Percentiles rank a stretch among this genome's conserved stretches.
Conservation (phyloP, 2,797 vertebrate species). For the Australoheros facetus region DNA sequence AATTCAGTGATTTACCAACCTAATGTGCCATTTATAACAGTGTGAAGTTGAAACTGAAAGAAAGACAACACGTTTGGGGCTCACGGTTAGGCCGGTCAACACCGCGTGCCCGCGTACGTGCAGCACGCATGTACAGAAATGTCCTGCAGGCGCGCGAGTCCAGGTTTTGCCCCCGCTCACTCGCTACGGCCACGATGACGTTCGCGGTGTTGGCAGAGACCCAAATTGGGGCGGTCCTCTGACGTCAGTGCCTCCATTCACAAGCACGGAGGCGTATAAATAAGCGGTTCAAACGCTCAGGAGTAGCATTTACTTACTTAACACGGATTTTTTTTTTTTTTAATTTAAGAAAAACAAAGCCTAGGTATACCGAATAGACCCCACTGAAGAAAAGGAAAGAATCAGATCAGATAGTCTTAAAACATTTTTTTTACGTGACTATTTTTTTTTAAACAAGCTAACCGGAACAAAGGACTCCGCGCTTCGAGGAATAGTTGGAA, state of each 20-base stretch:
- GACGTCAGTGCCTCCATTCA: slow-evolving; percentile 64
- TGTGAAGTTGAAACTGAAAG: background rate
- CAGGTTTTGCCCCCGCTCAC: background rate
- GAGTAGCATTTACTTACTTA: slow-evolving; percentile 5
- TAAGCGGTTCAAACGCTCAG: background rate
- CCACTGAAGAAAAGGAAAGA: slow-evolving; percentile 13
- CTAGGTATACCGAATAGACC: slow-evolving; percentile 25
- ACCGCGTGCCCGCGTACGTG: slow-evolving; percentile 54
- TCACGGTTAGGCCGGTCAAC: background rate
- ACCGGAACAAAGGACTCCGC: slow-evolving; percentile 58
- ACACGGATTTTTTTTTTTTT: background rate
- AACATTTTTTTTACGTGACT: slow-evolving; percentile 21
- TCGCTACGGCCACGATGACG: slow-evolving; percentile 63
- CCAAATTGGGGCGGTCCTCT: slow-evolving; percentile 62
- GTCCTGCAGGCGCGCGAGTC: slow-evolving; percentile 24
- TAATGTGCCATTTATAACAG: background rate
- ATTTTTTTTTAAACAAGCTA: slow-evolving; percentile 10
- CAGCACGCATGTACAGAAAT: slow-evolving; percentile 25
- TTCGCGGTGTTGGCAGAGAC: slow-evolving; percentile 54
- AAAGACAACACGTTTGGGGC: background rate
- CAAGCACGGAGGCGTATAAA: slow-evolving; percentile 56
- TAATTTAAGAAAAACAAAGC: slow-evolving; percentile 20
- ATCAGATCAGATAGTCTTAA: slow-evolving; percentile 3
- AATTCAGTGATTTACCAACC: background rate
- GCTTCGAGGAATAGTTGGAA: background rate